Evolutionary conservation across 2,888 invertebrate genomes (phyloP).

Genomic region (Didymodactylos carnosus): DNA sequence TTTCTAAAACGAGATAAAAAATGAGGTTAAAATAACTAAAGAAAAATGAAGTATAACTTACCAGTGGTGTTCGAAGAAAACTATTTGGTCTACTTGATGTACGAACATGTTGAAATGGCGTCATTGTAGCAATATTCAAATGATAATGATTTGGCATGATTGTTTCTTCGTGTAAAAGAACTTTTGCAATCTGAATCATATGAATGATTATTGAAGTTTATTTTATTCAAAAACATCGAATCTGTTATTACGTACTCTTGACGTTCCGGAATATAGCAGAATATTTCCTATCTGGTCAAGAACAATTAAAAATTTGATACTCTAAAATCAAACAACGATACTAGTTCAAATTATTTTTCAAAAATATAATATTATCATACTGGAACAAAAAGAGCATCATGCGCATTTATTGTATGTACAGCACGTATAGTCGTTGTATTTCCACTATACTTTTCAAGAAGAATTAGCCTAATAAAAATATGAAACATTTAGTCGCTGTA

Average conservation of each 20-base stretch:
- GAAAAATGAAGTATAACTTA: too few species aligned
- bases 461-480: background rate
- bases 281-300: background rate
- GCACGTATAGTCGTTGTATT: background rate
- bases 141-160: background rate
- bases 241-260: background rate
- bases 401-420: background rate
- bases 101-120: background rate
- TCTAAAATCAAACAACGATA: background rate
- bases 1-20: background rate
- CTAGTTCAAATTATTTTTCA: background rate
- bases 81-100: background rate
- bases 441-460: background rate
- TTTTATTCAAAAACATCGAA: background rate
- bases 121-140: too few species aligned
- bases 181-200: constrained; percentile 1
- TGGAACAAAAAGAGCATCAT: background rate
- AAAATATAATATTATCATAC: background rate
- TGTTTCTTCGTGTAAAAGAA: background rate
- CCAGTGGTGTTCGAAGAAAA: background rate
- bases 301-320: background rate
- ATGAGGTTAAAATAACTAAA: too few species aligned
- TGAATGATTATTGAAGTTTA: too few species aligned
- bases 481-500: background rate
- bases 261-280: background rate